A percentile compares a stretch with the other conserved stretches of the same genome.
Evolutionary conservation across 2,113 vertebrate species (phyloP).

Genomic region (Callionymus lyra): DNA sequence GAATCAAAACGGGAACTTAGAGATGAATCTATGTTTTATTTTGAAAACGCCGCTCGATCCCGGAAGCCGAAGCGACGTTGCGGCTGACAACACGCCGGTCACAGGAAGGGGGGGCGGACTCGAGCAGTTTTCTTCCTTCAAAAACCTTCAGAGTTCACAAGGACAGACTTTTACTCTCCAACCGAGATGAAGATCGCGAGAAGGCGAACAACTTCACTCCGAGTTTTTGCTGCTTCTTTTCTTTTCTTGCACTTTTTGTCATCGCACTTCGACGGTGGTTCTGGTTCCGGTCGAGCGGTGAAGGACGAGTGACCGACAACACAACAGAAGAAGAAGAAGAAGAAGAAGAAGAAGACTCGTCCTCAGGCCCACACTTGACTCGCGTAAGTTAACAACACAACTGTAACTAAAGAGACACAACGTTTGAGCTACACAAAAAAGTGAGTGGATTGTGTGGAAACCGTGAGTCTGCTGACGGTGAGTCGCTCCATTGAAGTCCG

Average conservation of each 20-base stretch:
- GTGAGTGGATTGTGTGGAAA: too few relatives aligned
- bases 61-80: conserved; percentile 15
- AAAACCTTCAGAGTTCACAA: conserved; percentile 41
- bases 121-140: conserved; percentile 45
- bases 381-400: too few relatives aligned
- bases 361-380: too few relatives aligned
- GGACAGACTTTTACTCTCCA: conserved; percentile 8
- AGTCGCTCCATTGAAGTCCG: conserved; percentile 1
- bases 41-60: not conserved
- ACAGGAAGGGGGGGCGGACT: conserved; percentile 47
- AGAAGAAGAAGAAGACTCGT: too few relatives aligned
- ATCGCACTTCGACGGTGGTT: conserved; percentile 1
- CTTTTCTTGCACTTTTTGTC: too few relatives aligned
- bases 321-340: too few relatives aligned
- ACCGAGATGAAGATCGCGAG: not conserved
- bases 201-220: not conserved
- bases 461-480: conserved; percentile 7
- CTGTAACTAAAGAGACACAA: too few relatives aligned
- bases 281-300: not conserved
- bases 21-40: not conserved
- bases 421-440: too few relatives aligned
- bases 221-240: not conserved
- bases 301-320: conserved; percentile 18
- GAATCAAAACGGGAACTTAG: not conserved
- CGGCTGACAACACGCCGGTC: conserved; percentile 16